A percentile compares a stretch with the other conserved stretches of the same genome.
Evolutionary conservation across 1,140 invertebrate genomes (phyloP).

Genomic region (Philotrypesis tridentata): DNA sequence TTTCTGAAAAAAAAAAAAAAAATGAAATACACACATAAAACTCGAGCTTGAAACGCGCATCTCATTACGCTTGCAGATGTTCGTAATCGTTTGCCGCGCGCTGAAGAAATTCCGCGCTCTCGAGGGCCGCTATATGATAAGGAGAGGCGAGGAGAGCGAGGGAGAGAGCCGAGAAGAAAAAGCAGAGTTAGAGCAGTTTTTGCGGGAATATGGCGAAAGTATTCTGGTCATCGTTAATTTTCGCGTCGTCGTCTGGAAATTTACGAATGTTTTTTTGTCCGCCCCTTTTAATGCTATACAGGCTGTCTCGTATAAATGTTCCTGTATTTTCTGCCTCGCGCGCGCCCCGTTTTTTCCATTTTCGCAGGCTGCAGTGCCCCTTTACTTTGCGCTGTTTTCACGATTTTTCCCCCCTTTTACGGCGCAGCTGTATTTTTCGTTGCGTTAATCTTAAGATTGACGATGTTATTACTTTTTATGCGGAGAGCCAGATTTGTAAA

Average conservation of each 20-base stretch:
- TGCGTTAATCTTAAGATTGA: neutral
- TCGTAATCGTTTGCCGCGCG: neutral
- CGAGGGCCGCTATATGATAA: neutral
- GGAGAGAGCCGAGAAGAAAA: neutral
- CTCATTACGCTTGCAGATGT: neutral
- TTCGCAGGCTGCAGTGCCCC: too few relatives aligned
- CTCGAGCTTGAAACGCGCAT: neutral
- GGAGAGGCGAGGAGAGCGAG: too few relatives aligned
- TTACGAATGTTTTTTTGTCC: constrained; percentile 14
- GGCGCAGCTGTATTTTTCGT: neutral
- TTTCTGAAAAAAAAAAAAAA: too few relatives aligned
- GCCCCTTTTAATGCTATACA: neutral
- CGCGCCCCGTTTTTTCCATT: neutral
- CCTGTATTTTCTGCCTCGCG: neutral
- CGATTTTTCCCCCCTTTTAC: too few relatives aligned
- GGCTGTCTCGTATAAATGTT: neutral
- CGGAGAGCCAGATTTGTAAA: neutral
- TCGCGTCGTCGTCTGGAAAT: neutral
- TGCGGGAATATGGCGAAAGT: constrained; percentile 2
- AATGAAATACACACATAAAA: neutral
- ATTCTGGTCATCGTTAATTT: constrained; percentile 19
- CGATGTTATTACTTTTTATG: neutral
- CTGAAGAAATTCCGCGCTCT: neutral
- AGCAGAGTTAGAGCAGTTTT: neutral
- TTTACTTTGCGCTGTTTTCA: too few relatives aligned